Percentiles rank a stretch among this genome's conserved stretches.
phyloP scores from a whole-genome alignment of 2,888 invertebrate genomes.

The Phyllotreta striolata region DNA sequence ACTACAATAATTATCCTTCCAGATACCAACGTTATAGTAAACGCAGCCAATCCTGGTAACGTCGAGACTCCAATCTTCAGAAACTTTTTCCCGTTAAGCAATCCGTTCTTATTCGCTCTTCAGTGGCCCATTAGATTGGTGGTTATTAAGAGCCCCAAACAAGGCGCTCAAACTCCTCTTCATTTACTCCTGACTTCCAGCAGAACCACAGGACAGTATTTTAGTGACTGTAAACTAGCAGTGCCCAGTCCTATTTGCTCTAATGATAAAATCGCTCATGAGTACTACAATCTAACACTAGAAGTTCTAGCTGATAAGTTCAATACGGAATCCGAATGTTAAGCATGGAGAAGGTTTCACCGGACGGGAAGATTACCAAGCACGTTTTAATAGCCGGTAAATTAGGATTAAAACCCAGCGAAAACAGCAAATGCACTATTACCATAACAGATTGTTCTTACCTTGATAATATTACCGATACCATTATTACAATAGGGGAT shows the following conservation, averaged over 20 bases:
- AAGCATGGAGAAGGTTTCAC: slow-evolving; percentile 52
- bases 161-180: slow-evolving; percentile 60
- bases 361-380: slow-evolving; percentile 56
- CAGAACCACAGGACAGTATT: slow-evolving; percentile 57
- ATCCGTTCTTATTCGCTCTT: slow-evolving; percentile 55
- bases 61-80: slow-evolving; percentile 60
- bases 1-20: slow-evolving; percentile 40
- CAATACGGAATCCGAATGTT: slow-evolving; percentile 57
- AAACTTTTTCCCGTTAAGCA: slow-evolving; percentile 56
- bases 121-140: slow-evolving; percentile 59
- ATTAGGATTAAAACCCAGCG: slow-evolving; percentile 56
- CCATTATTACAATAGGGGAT: slow-evolving; percentile 58
- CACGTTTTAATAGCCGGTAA: slow-evolving; percentile 49
- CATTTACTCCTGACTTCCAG: slow-evolving; percentile 58
- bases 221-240: slow-evolving; percentile 55
- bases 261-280: slow-evolving; percentile 51
- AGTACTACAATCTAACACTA: slow-evolving; percentile 56
- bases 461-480: slow-evolving; percentile 44
- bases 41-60: slow-evolving; percentile 62
- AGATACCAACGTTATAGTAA: slow-evolving; percentile 59
- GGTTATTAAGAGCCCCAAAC: slow-evolving; percentile 57
- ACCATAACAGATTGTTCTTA: slow-evolving; percentile 48
- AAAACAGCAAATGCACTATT: slow-evolving; percentile 55
- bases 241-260: slow-evolving; percentile 54
- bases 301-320: slow-evolving; percentile 54